Conservation (phyloP, 2,797 vertebrate genomes). For the Thalassophryne amazonica region DNA sequence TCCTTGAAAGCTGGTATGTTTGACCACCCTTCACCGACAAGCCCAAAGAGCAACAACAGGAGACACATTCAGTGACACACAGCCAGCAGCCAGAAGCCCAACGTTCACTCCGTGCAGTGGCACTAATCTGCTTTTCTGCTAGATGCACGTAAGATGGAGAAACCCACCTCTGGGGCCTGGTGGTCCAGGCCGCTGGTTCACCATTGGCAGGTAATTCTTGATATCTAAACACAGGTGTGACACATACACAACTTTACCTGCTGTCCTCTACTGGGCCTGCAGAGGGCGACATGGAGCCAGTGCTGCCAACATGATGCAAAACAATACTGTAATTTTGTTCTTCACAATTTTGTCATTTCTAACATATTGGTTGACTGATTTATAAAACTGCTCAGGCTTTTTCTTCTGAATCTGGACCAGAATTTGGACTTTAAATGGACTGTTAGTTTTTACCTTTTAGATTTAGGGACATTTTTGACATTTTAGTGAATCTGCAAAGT, state of each 20-base stretch:
- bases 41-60: not conserved
- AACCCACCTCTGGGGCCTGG: constrained; percentile 42
- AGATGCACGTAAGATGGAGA: not conserved
- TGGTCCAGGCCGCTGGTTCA: constrained; percentile 21
- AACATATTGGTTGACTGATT: too few species aligned
- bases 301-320: too few species aligned
- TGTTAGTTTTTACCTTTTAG: too few species aligned
- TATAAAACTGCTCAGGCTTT: too few species aligned
- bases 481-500: too few species aligned
- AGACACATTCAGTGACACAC: not conserved
- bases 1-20: too few species aligned
- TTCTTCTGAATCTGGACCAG: too few species aligned
- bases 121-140: not conserved
- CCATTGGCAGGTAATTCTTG: not conserved
- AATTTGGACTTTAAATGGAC: too few species aligned
- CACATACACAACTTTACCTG: constrained; percentile 28
- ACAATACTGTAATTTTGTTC: too few species aligned
- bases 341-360: too few species aligned
- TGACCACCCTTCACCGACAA: constrained; percentile 14
- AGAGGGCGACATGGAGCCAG: too few species aligned
- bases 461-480: too few species aligned
- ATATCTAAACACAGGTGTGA: constrained; percentile 25
- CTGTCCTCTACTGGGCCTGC: not conserved
- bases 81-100: not conserved
- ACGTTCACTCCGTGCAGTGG: constrained; percentile 12